Evolutionary conservation across 1,140 invertebrate genomes (phyloP).

Genomic region (Zaprionus ghesquierei): DNA sequence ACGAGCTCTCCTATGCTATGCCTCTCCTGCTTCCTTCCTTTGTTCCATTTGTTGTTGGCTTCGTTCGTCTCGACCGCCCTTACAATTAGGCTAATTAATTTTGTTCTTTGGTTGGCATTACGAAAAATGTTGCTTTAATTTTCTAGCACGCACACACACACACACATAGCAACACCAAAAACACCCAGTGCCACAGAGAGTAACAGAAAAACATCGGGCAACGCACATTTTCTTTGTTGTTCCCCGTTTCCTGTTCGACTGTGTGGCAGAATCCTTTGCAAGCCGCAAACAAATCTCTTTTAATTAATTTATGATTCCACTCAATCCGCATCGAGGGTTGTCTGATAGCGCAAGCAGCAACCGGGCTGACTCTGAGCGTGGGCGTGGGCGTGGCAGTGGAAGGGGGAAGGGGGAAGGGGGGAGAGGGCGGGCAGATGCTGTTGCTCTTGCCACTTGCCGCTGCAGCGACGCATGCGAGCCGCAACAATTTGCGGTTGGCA

Average conservation of each 20-base stretch:
- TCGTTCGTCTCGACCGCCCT: conserved; percentile 58
- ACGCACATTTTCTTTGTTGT: conserved; percentile 76
- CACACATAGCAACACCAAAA: neutral
- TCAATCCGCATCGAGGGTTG: conserved; percentile 79
- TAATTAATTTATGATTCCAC: conserved; percentile 82
- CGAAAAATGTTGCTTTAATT: conserved; percentile 81
- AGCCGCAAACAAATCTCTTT: conserved; percentile 82
- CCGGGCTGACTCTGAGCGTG: neutral
- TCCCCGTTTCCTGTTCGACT: conserved; percentile 49
- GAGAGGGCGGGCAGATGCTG: neutral
- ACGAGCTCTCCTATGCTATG: neutral
- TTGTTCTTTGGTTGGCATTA: conserved; percentile 76
- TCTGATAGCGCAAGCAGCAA: conserved; percentile 32
- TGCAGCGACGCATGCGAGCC: conserved; percentile 40
- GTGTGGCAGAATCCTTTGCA: conserved; percentile 74
- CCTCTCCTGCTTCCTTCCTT: neutral
- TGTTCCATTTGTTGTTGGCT: conserved; percentile 24
- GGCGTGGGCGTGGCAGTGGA: neutral
- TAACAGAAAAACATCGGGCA: conserved; percentile 19
- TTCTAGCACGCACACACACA: conserved; percentile 50
- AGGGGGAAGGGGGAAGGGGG: neutral
- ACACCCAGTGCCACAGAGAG: neutral
- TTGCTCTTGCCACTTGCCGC: too few species aligned
- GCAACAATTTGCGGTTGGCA: conserved; percentile 79
- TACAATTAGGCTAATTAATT: conserved; percentile 82